Conservation (phyloP, 2,113 vertebrate genomes). For the Nothocercus nigrocapillus region DNA sequence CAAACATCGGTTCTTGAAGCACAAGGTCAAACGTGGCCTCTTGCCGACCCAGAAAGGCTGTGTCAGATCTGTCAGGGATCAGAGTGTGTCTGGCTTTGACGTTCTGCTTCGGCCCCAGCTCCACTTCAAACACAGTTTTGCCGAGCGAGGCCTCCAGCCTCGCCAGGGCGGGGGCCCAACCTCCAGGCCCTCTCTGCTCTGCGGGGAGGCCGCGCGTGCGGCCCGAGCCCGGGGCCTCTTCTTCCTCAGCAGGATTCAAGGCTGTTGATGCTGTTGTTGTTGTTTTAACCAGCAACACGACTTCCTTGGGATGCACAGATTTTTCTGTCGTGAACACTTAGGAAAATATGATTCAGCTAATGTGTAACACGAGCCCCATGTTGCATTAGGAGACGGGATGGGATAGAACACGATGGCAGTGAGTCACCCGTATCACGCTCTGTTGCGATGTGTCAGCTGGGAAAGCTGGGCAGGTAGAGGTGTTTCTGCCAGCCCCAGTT, state of each 20-base stretch:
- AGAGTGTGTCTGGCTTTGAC: not conserved
- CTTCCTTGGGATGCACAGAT: slow-evolving; percentile 5
- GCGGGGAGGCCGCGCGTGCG: not conserved
- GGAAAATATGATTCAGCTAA: slow-evolving; percentile 54
- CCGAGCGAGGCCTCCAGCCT: no score
- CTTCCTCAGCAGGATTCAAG: not conserved
- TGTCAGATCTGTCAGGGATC: not conserved
- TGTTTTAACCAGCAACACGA: not conserved
- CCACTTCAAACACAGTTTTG: not conserved
- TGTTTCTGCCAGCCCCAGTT: slow-evolving; percentile 29
- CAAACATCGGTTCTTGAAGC: not conserved
- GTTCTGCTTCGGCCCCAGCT: not conserved
- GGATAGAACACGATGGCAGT: slow-evolving; percentile 46
- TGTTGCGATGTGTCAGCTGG: slow-evolving; percentile 65
- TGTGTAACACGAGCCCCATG: not conserved
- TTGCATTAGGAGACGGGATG: slow-evolving; percentile 48
- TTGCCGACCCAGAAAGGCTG: not conserved
- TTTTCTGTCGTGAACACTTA: slow-evolving; percentile 28
- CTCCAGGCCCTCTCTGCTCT: not conserved
- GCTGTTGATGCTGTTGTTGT: not conserved
- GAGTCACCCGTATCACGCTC: slow-evolving; percentile 47
- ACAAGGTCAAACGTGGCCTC: not conserved
- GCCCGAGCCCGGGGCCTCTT: not conserved
- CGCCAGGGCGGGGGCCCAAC: accelerated
- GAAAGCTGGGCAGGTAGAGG: slow-evolving; percentile 29